Percentiles rank a stretch among this genome's conserved stretches.
phyloP scores from a whole-genome alignment of 2,888 invertebrate species.

The Monochamus alternatus region DNA sequence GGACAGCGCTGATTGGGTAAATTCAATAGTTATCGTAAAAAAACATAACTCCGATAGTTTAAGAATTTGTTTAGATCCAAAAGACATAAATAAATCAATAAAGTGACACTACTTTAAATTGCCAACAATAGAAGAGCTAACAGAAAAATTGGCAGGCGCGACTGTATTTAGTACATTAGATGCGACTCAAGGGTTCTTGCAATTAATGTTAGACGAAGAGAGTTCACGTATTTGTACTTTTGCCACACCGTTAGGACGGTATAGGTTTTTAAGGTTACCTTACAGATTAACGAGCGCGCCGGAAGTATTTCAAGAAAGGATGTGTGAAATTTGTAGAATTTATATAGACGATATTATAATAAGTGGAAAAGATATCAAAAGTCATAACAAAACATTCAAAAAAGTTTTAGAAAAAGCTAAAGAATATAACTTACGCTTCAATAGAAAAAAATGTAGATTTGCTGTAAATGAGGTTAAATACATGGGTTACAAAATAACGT shows the following conservation, averaged over 20 bases:
- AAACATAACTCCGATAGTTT: constrained; percentile 34
- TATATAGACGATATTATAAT: background rate
- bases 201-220: constrained; percentile 41
- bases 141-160: background rate
- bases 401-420: background rate
- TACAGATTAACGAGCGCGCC: too few relatives aligned
- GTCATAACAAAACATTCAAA: background rate
- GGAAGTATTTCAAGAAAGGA: too few relatives aligned
- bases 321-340: background rate
- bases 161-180: constrained; percentile 29
- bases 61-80: constrained; percentile 47
- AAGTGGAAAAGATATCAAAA: background rate
- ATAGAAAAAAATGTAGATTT: constrained; percentile 11
- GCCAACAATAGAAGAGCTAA: background rate
- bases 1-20: constrained; percentile 39
- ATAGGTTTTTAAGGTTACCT: too few relatives aligned
- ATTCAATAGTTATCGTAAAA: constrained; percentile 43
- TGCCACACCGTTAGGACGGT: background rate
- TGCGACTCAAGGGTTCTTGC: constrained; percentile 41
- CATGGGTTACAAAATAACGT: background rate
- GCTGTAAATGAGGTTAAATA: background rate
- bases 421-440: background rate
- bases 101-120: constrained; percentile 12
- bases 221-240: constrained; percentile 43
- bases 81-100: constrained; percentile 39